A percentile compares a stretch with the other conserved stretches of the same genome.
phyloP scores from a whole-genome alignment of 2,113 vertebrate genomes.

The Tylochromis polylepis region DNA sequence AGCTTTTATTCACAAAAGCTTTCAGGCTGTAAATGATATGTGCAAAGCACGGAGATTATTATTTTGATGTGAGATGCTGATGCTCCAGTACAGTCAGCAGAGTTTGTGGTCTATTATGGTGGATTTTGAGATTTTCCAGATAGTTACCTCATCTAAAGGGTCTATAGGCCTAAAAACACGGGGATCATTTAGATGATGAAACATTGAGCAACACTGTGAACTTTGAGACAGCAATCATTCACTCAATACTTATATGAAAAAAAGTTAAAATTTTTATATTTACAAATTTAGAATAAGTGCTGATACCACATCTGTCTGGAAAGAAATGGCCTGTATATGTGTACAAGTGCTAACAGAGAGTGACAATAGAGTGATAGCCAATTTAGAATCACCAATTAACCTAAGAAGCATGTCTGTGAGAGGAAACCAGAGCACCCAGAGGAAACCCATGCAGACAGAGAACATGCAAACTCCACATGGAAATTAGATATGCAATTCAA shows the following conservation, averaged over 20 bases:
- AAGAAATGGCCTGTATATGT: not conserved
- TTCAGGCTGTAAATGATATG: not conserved
- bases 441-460: not conserved
- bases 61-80: not conserved
- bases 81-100: not conserved
- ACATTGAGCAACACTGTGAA: not conserved
- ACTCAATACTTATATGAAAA: not conserved
- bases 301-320: not conserved
- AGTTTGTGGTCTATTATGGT: not conserved
- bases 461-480: not conserved
- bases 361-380: not conserved
- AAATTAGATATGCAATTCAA: not conserved
- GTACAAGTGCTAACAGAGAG: not conserved
- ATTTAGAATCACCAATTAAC: not conserved
- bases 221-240: not conserved
- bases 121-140: not conserved
- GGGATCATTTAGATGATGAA: not conserved
- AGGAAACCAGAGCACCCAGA: not conserved
- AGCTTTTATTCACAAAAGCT: not conserved
- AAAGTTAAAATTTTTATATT: not conserved
- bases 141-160: not conserved
- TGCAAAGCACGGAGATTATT: not conserved
- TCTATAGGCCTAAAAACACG: not conserved
- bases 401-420: not conserved
- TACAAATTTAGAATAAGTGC: not conserved